Evolutionary conservation across 2,113 vertebrate species (phyloP), one percentile per base, ranked within the genome.

Genomic region (Cyprinodon tularosa): DNA sequence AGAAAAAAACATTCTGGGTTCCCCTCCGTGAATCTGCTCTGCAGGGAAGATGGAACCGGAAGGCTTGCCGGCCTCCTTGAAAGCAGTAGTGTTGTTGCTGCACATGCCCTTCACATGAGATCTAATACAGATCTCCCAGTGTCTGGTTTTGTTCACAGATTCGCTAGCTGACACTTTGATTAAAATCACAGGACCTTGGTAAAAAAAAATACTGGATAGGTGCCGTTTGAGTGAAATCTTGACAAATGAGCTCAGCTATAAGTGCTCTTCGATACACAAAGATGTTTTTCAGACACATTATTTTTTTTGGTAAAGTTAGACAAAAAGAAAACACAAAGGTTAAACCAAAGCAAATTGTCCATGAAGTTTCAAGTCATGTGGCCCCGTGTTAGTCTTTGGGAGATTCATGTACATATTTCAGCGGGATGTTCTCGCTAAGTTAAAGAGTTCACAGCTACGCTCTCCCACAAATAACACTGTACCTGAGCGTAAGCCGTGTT

Each of bases 181-280:
- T 81, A 73, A 84, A 74, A 74, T 81, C 66, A 81, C 70, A 77
- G 45, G 81, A 80, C 82, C 84, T 77, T 40, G 72, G 75, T 73
- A 84, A 73, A 66, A 93, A 91, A 29, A 29, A 29, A 29, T 89
- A 91, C 89, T 88, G 86, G 81, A 68, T 59, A 80, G 87, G 81
- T 66, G 64, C 53, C 72, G 74, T 74, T 61, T 62, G 73, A 65
- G 77, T 80, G 70, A 86, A 86, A 72, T 71, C 67, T 71, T 71
- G 70, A 90, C 75, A 50, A 80, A 71, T 89, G 84, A 87, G 81
- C 84, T 86, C 69, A 91, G 86, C 71, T 80, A 59, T 90, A 92
- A 93, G 91, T 94, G 91, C 90, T 93, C 87, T 87, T 90, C 63
- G 84, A 91, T 88, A 77, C 91, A 89, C 82, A 90, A 92, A 88